Conservation (phyloP, 1,140 invertebrate genomes). For the Dryas iulia region DNA sequence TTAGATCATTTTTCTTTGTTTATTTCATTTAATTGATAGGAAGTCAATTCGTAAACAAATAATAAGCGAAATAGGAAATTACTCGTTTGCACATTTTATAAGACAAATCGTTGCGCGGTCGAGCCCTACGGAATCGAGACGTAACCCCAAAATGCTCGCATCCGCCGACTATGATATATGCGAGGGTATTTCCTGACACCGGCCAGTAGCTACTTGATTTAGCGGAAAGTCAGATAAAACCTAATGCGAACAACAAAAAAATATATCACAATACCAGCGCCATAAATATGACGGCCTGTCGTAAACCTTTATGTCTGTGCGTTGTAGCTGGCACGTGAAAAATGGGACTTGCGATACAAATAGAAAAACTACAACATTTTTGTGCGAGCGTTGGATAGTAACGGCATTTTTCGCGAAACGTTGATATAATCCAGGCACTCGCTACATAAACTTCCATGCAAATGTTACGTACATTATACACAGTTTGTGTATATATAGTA, state of each 20-base stretch:
- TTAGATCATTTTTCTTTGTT: background rate
- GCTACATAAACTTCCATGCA: slow-evolving; percentile 16
- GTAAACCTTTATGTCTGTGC: slow-evolving; percentile 78
- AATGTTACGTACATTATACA: slow-evolving; percentile 9
- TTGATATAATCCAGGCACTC: slow-evolving; percentile 24
- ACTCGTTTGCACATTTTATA: slow-evolving; percentile 39
- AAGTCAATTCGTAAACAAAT: background rate
- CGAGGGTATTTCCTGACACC: slow-evolving; percentile 75
- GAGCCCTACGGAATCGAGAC: slow-evolving; percentile 58
- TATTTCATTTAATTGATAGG: background rate
- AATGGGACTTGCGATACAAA: slow-evolving; percentile 69
- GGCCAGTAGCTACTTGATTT: slow-evolving; percentile 80
- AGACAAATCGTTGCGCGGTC: slow-evolving; percentile 58
- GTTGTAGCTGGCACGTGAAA: slow-evolving; percentile 74
- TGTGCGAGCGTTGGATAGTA: slow-evolving; percentile 43
- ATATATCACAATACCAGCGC: slow-evolving; percentile 75
- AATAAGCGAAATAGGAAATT: background rate
- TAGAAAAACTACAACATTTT: slow-evolving; percentile 67
- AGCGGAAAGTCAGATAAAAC: slow-evolving; percentile 80
- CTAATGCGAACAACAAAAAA: slow-evolving; percentile 79
- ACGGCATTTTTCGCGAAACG: slow-evolving; percentile 39
- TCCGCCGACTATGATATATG: slow-evolving; percentile 73
- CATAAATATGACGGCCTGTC: slow-evolving; percentile 79
- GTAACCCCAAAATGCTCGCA: slow-evolving; percentile 73
- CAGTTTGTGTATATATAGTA: background rate